Percentiles rank a stretch among this genome's conserved stretches.
Evolutionary conservation across 30 jellyfish, hydroid and myxozoan genomes (phyloP).

Genomic region (Catostylus mosaicus): DNA sequence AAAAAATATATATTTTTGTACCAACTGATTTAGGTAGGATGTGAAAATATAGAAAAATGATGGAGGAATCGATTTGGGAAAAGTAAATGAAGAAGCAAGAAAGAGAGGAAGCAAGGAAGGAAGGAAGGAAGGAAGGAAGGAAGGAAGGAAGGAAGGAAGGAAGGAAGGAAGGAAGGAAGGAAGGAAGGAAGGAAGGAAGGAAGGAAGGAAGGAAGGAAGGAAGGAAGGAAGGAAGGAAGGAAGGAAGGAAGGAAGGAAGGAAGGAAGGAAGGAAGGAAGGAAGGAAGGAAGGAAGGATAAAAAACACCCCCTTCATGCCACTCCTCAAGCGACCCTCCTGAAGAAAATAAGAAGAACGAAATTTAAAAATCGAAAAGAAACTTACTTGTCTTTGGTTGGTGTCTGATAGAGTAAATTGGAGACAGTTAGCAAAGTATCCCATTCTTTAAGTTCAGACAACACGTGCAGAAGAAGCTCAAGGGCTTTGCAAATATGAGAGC

Average conservation of each 20-base stretch:
- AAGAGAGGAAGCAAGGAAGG: neutral
- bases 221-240: neutral
- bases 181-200: neutral
- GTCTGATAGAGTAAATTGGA: conserved; percentile 85
- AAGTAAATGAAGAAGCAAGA: neutral
- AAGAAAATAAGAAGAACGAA: neutral
- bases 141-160: neutral
- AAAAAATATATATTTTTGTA: neutral
- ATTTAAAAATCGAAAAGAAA: neutral
- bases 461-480: conserved; percentile 84
- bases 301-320: no score
- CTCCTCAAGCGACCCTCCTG: neutral
- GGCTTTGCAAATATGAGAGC: conserved; percentile 87
- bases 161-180: neutral
- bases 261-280: no score
- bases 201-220: neutral
- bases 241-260: neutral
- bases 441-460: conserved; percentile 73
- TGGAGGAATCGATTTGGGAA: neutral
- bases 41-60: neutral
- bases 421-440: conserved; percentile 72
- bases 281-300: no score
- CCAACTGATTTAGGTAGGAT: neutral
- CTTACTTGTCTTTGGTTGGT: conserved; percentile 94
- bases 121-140: neutral